Base-by-base conservation (phyloP, 1,140 invertebrate species). In the Campodea augens region DNA sequence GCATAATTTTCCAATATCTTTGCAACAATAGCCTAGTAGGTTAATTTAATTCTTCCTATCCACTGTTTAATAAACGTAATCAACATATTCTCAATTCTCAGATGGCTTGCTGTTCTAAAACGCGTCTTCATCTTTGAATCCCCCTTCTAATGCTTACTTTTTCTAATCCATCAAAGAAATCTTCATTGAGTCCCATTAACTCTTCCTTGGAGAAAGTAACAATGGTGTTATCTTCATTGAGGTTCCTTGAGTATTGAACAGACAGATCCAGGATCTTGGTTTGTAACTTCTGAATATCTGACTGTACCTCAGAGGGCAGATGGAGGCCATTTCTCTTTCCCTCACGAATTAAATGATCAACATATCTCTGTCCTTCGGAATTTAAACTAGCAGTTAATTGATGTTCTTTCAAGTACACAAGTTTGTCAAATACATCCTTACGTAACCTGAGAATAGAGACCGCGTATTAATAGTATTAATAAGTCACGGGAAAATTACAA, bases 371-470 rank as follows among this genome's bases (percentile, higher is more conserved):
- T 4, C 56, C 55, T 51, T 70, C 67, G 42, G 57, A 49, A 23
- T 55, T 51, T 19, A 64, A 44, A 13, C 49, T 49, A 23, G 56
- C 49, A 23, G 49, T 38, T 13, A 51, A 53, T 20, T 48, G 43
- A 45, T 61, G 58, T 37, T 63, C 58, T 29, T 61, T 51, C 41
- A 60, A 60, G 12, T 56, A 54, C 41, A 65, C 55, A 20, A 71
- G 47, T 25, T 61, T 57, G 46, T 69, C 61, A 60, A 71, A 71
- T 5, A 71, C 58, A 55, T 71, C 69, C 49, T 67, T 64, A 32
- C 67, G 51, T 68, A 71, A 70, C 52, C 65, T 68, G 52, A 43
- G n/a, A n/a, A n/a, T n/a, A n/a, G n/a, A n/a, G n/a, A n/a, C n/a
- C n/a, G n/a, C n/a, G n/a, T n/a, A n/a, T n/a, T n/a, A n/a, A n/a